phyloP scores from a whole-genome alignment of 2,888 invertebrate genomes.

The Drosophila borealis region DNA sequence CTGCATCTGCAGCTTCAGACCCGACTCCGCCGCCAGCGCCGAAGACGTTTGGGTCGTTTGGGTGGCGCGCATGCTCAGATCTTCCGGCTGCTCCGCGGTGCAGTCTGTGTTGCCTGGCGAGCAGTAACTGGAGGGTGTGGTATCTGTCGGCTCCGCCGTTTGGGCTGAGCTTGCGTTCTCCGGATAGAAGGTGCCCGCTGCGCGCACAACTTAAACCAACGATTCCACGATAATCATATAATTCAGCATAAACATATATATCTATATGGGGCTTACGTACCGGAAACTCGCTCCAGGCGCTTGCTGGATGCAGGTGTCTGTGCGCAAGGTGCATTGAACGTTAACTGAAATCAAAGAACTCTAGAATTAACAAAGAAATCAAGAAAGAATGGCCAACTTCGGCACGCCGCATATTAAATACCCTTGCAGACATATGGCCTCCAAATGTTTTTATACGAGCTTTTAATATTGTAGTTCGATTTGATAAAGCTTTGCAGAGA shows the following conservation, averaged over 20 bases:
- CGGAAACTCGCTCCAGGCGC: conserved; percentile 53
- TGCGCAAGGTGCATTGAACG: not conserved
- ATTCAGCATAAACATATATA: no score
- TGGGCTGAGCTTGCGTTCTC: conserved; percentile 68
- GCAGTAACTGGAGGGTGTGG: not conserved
- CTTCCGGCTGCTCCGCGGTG: conserved; percentile 63
- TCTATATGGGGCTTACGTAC: conserved; percentile 27
- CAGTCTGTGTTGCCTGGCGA: not conserved
- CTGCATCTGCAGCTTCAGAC: conserved; percentile 60
- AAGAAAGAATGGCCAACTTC: no score
- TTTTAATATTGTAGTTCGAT: no score
- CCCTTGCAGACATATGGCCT: no score
- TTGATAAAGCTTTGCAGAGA: no score
- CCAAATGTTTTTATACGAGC: no score
- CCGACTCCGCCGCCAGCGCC: conserved; percentile 23
- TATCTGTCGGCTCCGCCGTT: conserved; percentile 11
- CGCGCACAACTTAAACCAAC: conserved; percentile 80
- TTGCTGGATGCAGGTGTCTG: conserved; percentile 16
- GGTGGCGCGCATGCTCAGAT: conserved; percentile 63
- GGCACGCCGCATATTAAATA: no score
- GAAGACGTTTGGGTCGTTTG: not conserved
- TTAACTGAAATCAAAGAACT: conserved; percentile 19
- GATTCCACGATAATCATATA: not conserved
- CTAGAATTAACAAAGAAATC: not conserved
- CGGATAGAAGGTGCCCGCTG: conserved; percentile 84